These are phyloP conservation scores for Siniperca knerii DNA, from an alignment of 2,113 vertebrate genomes.

Conservation along the genomic window DNA sequence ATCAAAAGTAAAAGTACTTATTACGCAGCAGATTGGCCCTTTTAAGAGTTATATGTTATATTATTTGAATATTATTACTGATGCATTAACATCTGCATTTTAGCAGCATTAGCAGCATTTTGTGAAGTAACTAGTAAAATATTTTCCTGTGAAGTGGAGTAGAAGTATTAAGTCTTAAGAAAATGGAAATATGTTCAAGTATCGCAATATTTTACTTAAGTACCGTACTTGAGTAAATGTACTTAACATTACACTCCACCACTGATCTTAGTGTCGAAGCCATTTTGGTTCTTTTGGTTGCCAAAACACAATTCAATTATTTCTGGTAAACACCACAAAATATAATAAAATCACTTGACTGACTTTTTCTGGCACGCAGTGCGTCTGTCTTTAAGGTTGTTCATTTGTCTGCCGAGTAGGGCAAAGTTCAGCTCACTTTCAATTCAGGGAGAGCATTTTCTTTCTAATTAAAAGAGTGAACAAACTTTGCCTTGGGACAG, in stretches of 20 bases:
- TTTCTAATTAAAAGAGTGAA: conserved; percentile 5
- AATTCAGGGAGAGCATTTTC: not conserved
- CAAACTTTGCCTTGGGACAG: not conserved
- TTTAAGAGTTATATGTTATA: not conserved
- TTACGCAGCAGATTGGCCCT: not conserved
- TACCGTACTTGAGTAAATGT: not conserved
- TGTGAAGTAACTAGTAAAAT: not conserved
- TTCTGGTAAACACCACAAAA: not conserved
- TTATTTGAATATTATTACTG: not conserved
- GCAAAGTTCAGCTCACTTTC: not conserved
- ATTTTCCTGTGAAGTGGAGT: not conserved
- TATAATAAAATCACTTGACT: not conserved
- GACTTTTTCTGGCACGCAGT: not conserved
- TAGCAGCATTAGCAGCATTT: no score
- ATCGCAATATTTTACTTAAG: not conserved
- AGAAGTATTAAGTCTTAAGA: not conserved
- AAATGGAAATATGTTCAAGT: not conserved
- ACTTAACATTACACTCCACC: no score
- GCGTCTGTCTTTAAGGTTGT: not conserved
- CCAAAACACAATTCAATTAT: not conserved
- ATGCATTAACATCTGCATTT: no score
- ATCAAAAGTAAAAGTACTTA: not conserved
- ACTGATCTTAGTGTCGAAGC: not conserved
- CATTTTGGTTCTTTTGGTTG: not conserved
- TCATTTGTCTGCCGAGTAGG: not conserved